Conservation (phyloP, 1,140 invertebrate genomes). For the Sweltsa coloradensis region DNA sequence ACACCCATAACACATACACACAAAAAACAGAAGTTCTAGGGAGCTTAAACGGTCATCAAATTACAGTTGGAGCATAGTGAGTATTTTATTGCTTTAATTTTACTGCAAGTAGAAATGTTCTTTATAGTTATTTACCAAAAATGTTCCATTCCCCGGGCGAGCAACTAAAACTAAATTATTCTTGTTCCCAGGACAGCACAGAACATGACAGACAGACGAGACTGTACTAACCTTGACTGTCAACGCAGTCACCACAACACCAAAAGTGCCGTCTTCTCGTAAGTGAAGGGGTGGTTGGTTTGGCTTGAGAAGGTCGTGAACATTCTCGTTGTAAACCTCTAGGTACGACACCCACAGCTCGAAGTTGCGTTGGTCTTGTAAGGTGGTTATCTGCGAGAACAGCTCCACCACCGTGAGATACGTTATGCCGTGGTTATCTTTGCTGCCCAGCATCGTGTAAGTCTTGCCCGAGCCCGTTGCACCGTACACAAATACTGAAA, state of each 20-base stretch:
- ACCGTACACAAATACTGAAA: constrained; percentile 75
- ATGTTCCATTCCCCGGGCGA: constrained; percentile 79
- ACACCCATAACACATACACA: too few species aligned
- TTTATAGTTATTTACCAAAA: too few species aligned
- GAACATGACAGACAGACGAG: too few species aligned
- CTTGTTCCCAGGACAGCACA: constrained; percentile 67
- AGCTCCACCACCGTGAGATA: constrained; percentile 83
- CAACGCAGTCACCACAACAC: constrained; percentile 78
- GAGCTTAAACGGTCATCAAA: too few species aligned
- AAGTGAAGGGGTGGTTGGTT: constrained; percentile 58
- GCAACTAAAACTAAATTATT: constrained; percentile 68
- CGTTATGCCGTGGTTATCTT: constrained; percentile 77
- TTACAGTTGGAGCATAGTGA: constrained; percentile 94
- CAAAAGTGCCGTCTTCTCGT: constrained; percentile 70
- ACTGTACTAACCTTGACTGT: too few species aligned
- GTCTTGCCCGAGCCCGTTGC: constrained; percentile 95
- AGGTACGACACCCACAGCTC: constrained; percentile 40
- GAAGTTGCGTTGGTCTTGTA: constrained; percentile 53
- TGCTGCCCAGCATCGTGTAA: constrained; percentile 89
- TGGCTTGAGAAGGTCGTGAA: constrained; percentile 79
- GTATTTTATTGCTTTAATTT: constrained; percentile 77
- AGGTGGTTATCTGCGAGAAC: constrained; percentile 64
- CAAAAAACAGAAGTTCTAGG: too few species aligned
- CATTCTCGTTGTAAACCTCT: constrained; percentile 89
- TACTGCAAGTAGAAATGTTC: too few species aligned